These are phyloP conservation scores for Osedax fenrisi DNA, from an alignment of 2,888 invertebrate genomes.

Conservation along the genomic window DNA sequence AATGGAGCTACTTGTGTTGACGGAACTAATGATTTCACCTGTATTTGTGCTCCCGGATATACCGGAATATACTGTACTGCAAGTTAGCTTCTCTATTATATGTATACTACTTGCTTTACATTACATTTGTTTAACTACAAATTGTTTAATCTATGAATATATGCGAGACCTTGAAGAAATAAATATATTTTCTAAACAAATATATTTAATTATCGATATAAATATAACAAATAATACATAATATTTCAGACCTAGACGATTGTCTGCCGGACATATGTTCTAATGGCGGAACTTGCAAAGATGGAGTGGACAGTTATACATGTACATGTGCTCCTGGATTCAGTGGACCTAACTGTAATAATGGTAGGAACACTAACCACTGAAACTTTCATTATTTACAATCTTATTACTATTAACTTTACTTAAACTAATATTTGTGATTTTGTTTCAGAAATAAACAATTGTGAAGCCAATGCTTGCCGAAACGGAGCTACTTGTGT, in stretches of 20 bases:
- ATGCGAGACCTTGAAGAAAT: no score
- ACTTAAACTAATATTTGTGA: no score
- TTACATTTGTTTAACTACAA: no score
- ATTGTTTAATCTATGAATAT: no score
- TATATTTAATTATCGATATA: no score
- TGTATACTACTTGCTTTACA: no score
- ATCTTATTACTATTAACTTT: no score
- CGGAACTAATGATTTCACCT: conserved; percentile 16
- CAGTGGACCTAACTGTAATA: background rate
- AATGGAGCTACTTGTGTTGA: conserved; percentile 24
- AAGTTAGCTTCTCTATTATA: no score
- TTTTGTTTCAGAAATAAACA: conserved; percentile 21
- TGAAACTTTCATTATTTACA: no score
- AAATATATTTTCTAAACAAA: no score
- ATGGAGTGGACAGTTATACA: conserved; percentile 15
- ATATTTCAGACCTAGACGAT: conserved; percentile 14
- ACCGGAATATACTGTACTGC: background rate
- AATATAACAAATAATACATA: no score
- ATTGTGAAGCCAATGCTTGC: conserved; percentile 22
- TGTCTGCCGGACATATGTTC: conserved; percentile 22
- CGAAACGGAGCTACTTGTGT: conserved; percentile 22
- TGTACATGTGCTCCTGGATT: conserved; percentile 27
- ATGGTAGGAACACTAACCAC: no score
- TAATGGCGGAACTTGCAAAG: conserved; percentile 21
- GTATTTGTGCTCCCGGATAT: conserved; percentile 27